Conservation (phyloP, 2,888 invertebrate genomes). For the Volucella inflata region DNA sequence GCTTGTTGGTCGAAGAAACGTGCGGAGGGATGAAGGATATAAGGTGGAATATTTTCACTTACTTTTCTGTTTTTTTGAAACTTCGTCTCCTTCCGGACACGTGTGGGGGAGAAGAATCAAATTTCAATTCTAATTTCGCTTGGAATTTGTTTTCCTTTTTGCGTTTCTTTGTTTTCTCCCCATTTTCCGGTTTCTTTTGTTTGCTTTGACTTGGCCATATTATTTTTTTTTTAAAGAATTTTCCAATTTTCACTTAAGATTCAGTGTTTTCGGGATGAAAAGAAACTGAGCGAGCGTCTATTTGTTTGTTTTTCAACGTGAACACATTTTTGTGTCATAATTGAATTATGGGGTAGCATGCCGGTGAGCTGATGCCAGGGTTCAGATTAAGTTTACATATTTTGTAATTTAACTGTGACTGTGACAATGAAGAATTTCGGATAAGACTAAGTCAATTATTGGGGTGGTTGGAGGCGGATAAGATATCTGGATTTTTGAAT, state of each 20-base stretch:
- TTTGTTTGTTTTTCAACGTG: neutral
- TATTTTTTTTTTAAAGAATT: slow-evolving; percentile 16
- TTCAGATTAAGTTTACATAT: too few species aligned
- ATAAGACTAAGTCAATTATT: too few species aligned
- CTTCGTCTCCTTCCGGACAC: slow-evolving; percentile 7
- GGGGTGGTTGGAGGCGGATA: too few species aligned
- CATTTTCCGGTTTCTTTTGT: slow-evolving; percentile 6
- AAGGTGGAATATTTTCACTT: neutral
- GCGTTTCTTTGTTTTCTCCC: slow-evolving; percentile 8
- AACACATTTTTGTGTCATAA: neutral
- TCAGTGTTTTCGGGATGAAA: neutral
- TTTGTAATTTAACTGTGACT: too few species aligned
- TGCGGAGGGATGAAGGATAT: slow-evolving; percentile 5
- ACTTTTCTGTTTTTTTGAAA: neutral
- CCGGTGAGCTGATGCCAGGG: too few species aligned
- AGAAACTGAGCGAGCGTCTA: neutral
- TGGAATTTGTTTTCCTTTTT: slow-evolving; percentile 19
- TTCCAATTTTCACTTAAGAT: neutral
- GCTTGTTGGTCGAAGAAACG: neutral
- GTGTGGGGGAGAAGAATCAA: slow-evolving; percentile 40
- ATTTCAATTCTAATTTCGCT: slow-evolving; percentile 45
- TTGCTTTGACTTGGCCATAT: neutral
- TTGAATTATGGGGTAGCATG: neutral
- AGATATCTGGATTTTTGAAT: too few species aligned
- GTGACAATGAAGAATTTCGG: too few species aligned